These are phyloP conservation scores for Eristalis pertinax DNA, from an alignment of 2,888 invertebrate species.

Conservation along the genomic window DNA sequence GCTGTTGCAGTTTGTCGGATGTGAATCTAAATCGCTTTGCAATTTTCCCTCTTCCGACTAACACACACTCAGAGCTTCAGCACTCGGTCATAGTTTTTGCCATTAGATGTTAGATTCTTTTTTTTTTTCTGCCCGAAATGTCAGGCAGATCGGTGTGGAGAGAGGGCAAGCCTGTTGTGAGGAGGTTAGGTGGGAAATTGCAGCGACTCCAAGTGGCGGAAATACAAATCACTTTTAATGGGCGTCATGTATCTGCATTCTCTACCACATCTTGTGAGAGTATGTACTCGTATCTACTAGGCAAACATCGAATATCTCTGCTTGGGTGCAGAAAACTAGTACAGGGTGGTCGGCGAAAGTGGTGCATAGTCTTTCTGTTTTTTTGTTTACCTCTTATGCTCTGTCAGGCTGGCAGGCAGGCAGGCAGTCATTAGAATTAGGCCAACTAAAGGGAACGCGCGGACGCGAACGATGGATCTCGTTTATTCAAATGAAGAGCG, in stretches of 20 bases:
- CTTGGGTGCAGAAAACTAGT: conserved; percentile 35
- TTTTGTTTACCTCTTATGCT: conserved; percentile 20
- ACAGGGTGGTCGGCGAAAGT: conserved; percentile 69
- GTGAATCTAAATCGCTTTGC: background rate
- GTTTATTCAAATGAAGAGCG: conserved; percentile 53
- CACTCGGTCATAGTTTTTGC: background rate
- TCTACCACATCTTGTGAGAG: conserved; percentile 22
- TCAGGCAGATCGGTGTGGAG: conserved; percentile 49
- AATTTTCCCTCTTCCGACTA: conserved; percentile 48
- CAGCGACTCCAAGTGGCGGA: conserved; percentile 66
- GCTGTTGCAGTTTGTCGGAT: background rate
- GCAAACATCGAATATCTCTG: background rate
- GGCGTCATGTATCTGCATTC: conserved; percentile 24
- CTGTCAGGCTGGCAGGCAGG: background rate
- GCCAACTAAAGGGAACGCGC: conserved; percentile 43
- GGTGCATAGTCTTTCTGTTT: conserved; percentile 23
- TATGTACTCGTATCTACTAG: background rate
- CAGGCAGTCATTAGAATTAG: conserved; percentile 46
- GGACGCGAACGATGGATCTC: background rate
- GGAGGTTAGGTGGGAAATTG: conserved; percentile 35
- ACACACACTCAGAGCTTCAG: conserved; percentile 32
- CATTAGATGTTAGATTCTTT: conserved; percentile 39
- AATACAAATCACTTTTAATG: conserved; percentile 69
- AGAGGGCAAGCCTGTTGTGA: background rate
- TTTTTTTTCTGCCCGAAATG: conserved; percentile 59